Evolutionary conservation across 1,140 invertebrate genomes (phyloP), one percentile per base, ranked within the genome.

Genomic region (Scaptomyza graminum): DNA sequence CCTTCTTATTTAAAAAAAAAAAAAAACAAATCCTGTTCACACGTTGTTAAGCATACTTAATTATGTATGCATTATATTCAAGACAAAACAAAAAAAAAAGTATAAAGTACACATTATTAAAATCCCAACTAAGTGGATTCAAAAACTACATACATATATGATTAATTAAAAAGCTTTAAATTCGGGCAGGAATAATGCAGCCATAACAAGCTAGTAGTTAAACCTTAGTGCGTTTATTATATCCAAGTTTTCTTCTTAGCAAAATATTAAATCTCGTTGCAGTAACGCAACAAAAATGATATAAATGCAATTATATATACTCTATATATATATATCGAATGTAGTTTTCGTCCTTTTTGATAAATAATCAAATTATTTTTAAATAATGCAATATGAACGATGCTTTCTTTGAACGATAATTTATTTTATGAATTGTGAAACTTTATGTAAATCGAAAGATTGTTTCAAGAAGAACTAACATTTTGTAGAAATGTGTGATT

Each of bases 161-260:
- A 85, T 81, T 85, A 85, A 83, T 88, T 88, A 73, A 82, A 87
- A 77, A 82, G 83, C 83, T 87, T 87, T 88, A 87, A 87, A 68
- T 75, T 54, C 39, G 34, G 54, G 70, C 75, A 75, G 44, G 47
- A 67, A 62, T 39, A 39, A 39, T 74, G 68, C 74, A 56, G 59
- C 18, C 56, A 69, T 15, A 64, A 62, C 50, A 74, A 78, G 54
- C 79, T 79, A 83, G 80, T 79, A 83, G 80, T 83, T 84, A 57
- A 82, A 75, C 75, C 67, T 87, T 87, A 87, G 83, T 82, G 75
- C 65, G 83, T 87, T 87, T 79, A 84, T 79, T 77, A 85, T 70
- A 76, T 62, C 46, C 46, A 72, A 70, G 66, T 78, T 75, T 87
- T 82, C 28, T 31, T 71, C 66, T 82, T 85, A 87, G 82, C 69